Evolutionary conservation across 2,113 vertebrate genomes (phyloP).

Genomic region (Pardalotus punctatus): DNA sequence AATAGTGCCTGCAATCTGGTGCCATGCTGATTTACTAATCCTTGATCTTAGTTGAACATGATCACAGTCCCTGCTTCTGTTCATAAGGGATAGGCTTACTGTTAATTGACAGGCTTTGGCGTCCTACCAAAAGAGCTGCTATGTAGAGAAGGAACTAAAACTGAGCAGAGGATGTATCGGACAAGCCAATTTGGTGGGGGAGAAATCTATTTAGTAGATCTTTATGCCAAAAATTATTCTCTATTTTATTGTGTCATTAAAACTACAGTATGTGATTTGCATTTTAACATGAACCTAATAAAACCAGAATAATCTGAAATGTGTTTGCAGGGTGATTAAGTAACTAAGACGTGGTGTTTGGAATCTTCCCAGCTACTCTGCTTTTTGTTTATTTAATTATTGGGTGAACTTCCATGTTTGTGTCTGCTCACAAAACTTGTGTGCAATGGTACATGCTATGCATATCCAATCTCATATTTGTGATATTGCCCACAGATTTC

Average conservation of each 20-base stretch:
- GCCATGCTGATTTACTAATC: conserved; percentile 78
- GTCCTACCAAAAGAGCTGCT: conserved; percentile 73
- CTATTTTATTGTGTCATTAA: conserved; percentile 33
- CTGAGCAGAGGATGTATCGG: not conserved
- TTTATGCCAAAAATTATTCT: conserved; percentile 45
- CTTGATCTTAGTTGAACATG: conserved; percentile 82
- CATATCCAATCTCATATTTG: not conserved
- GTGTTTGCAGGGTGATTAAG: conserved; percentile 54
- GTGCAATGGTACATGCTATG: not conserved
- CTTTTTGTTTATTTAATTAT: conserved; percentile 33
- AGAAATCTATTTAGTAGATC: conserved; percentile 32
- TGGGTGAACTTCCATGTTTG: not conserved
- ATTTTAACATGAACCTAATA: conserved; percentile 45
- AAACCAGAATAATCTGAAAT: conserved; percentile 37
- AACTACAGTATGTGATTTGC: conserved; percentile 7
- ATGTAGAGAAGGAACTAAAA: conserved; percentile 66
- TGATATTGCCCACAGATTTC: not conserved
- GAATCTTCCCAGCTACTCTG: conserved; percentile 39
- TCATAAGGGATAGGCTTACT: conserved; percentile 82
- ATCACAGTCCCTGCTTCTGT: conserved; percentile 80
- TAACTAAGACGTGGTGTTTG: not conserved
- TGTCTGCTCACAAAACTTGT: not conserved
- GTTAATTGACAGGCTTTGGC: conserved; percentile 85
- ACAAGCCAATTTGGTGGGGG: conserved; percentile 14
- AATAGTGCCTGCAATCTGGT: conserved; percentile 82